These are phyloP conservation scores for Scrobipalpa atriplicella DNA, from an alignment of 2,888 invertebrate genomes.

Conservation along the genomic window DNA sequence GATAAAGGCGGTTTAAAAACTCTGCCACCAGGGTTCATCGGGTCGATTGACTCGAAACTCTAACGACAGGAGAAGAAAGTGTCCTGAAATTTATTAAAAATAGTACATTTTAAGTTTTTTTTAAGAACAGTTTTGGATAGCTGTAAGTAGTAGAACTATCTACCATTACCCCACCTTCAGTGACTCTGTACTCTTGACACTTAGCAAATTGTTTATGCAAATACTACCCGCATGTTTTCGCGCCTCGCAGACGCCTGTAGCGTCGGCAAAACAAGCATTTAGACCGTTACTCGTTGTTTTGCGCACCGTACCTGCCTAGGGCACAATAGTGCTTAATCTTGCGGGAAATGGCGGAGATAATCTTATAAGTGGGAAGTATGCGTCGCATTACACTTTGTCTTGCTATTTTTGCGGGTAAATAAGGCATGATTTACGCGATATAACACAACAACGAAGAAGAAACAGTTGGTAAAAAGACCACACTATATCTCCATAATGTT, in stretches of 20 bases:
- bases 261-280: constrained; percentile 17
- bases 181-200: constrained; percentile 25
- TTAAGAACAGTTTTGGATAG: too few species aligned
- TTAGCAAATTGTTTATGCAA: constrained; percentile 34
- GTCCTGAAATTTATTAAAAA: too few species aligned
- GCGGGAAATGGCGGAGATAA: constrained; percentile 13
- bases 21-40: too few species aligned
- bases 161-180: constrained; percentile 13
- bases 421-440: not conserved
- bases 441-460: too few species aligned
- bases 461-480: too few species aligned
- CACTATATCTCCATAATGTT: too few species aligned
- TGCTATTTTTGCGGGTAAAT: not conserved
- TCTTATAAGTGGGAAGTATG: constrained; percentile 22
- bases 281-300: not conserved
- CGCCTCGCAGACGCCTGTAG: constrained; percentile 29
- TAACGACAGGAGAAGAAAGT: too few species aligned
- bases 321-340: constrained; percentile 15
- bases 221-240: constrained; percentile 30
- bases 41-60: too few species aligned
- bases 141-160: too few species aligned
- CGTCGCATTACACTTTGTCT: constrained; percentile 19
- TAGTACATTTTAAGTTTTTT: too few species aligned
- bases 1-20: too few species aligned
- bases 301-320: constrained; percentile 23